Evolutionary conservation across 2,797 vertebrate genomes (phyloP), one percentile per base, ranked within the genome.

Genomic region (Hipposideros larvatus): DNA sequence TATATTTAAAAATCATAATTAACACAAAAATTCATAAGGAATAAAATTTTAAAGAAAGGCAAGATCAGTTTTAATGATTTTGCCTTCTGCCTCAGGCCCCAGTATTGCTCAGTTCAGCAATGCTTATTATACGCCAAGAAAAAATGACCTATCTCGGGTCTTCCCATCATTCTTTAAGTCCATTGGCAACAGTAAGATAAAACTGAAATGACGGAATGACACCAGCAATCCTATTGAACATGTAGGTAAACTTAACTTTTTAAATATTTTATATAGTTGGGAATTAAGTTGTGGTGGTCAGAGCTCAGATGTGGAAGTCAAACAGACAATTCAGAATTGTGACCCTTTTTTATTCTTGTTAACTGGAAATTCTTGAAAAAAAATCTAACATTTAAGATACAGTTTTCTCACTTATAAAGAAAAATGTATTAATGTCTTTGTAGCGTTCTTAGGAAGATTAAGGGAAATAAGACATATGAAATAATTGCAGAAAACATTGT

Each of bases 401-500:
- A 53, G 37, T n/a, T 74, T 89, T 9, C 28, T 78, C 46, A 53
- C 75, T 93, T 74, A 83, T 78, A 55, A 70, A 48, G 7, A 63
- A 61, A 59, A 75, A 37, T 9, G 68, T 88, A 78, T 24, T 22
- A 83, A 75, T 96, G 22, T 87, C 66, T 48, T 90, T n/a, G 11
- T 48, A 90, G 55, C 22, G 48, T 8, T 94, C 57, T 63, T 84
- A 34, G 77, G 59, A 84, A 71, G 65, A 87, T 87, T 84, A 87
- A 97, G 46, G 15, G 31, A 86, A 90, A 90, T 9, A 79, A 83
- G 24, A 66, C 51, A 73, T 46, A 65, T 83, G 93, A 91, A 61
- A 24, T n/a, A 74, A 83, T n/a, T 26, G 14, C 66, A 96, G 26
- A 37, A 91, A 92, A 48, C n/a, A 65, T 3, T 82, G 3, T 53